Percentiles rank a stretch among this genome's conserved stretches.
Evolutionary conservation across 2,888 invertebrate species (phyloP).

Genomic region (Tetragonula carbonaria): DNA sequence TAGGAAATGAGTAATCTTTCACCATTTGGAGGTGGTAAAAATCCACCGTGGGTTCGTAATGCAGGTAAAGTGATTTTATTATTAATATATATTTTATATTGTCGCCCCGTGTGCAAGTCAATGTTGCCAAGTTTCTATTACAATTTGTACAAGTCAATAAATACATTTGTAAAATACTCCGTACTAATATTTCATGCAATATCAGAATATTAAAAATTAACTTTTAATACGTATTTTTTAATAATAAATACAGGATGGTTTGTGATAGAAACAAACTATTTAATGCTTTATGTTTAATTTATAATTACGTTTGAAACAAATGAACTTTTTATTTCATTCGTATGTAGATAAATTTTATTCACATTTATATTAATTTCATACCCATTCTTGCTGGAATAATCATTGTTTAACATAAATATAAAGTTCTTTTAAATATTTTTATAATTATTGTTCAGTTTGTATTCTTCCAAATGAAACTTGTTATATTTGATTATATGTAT

Average conservation of each 20-base stretch:
- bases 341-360: slow-evolving; percentile 7
- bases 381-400: neutral
- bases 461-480: neutral
- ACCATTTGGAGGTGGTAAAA: slow-evolving; percentile 89
- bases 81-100: slow-evolving; percentile 36
- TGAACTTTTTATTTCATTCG: neutral
- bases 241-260: neutral
- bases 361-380: neutral
- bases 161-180: slow-evolving; percentile 29
- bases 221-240: neutral
- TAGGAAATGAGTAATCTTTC: slow-evolving; percentile 85
- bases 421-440: neutral
- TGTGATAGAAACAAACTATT: neutral
- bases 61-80: slow-evolving; percentile 79
- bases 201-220: slow-evolving; percentile 5
- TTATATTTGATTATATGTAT: neutral
- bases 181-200: neutral
- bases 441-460: neutral
- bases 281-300: neutral
- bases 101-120: slow-evolving; percentile 67
- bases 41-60: slow-evolving; percentile 92
- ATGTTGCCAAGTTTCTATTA: slow-evolving; percentile 66
- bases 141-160: slow-evolving; percentile 25
- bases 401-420: neutral
- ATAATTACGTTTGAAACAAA: neutral